Evolutionary conservation across 2,797 vertebrate species (phyloP), one percentile per base, ranked within the genome.

Genomic region (Antennarius maculatus): DNA sequence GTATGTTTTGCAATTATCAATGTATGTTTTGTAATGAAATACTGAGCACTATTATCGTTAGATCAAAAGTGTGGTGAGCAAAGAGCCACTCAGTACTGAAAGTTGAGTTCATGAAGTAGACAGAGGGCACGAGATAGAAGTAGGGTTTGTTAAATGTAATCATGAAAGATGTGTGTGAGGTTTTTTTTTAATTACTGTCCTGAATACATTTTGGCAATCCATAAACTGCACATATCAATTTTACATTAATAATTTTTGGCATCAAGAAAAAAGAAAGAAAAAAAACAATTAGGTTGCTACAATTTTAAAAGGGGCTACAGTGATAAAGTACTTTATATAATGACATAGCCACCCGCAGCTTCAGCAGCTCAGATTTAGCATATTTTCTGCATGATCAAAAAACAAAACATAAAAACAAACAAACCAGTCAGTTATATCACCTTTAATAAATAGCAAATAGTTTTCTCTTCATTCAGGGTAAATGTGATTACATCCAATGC

Each of bases 11-110:
- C n/a, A n/a, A n/a, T n/a, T 85, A 81, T 76, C 76, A 88, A 62
- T 34, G 66, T 61, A 72, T 82, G 65, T 87, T 88, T 82, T 82
- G 54, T 77, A 85, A 89, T 76, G 65, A 68, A 81, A 83, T 74
- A 80, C 52, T 71, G 55, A 67, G 51, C 48, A 74, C 57, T 67
- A 59, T 80, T 78, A 77, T 66, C 7, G 16, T 79, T 1, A 7
- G 18, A 61, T 79, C 52, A 77, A 54, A 74, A 49, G 48, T 74
- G 61, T 71, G 39, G n/a, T 28, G 61, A 74, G 65, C 31, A 74
- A 76, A 74, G 51, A 60, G 17, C 15, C 31, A 43, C 45, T 71
- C 48, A 58, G 12, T 4, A 3, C 57, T 15, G 27, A 45, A 13
- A 55, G 37, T 13, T 10, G 4, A 39, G 14, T 49, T 45, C 52